Percentiles rank a stretch among this genome's conserved stretches.
These are phyloP conservation scores for Ceratosolen fusciceps DNA, from an alignment of 1,140 invertebrate genomes.

Conservation along the genomic window DNA sequence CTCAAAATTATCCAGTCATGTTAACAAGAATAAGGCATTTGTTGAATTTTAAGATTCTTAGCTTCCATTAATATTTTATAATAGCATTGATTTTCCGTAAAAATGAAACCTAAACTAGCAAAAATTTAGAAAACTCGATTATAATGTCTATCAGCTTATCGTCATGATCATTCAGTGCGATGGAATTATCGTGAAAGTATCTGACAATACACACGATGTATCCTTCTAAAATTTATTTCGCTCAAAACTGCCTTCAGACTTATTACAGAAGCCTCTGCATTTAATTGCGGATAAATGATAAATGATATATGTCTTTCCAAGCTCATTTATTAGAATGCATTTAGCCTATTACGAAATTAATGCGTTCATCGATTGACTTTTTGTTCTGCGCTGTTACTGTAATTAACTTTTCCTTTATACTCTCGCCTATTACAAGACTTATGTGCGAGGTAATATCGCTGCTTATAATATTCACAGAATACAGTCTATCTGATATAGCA, in stretches of 20 bases:
- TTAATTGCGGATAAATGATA: too few species aligned
- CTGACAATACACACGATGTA: conserved; percentile 45
- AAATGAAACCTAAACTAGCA: conserved; percentile 44
- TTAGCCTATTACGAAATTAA: conserved; percentile 19
- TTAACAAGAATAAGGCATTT: too few species aligned
- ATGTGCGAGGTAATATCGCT: conserved; percentile 21
- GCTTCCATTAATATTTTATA: not conserved
- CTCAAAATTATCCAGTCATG: too few species aligned
- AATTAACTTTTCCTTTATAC: conserved; percentile 36
- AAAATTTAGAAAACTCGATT: conserved; percentile 19
- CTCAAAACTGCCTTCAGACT: conserved; percentile 6
- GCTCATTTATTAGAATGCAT: conserved; percentile 7
- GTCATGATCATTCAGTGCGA: conserved; percentile 24
- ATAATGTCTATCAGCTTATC: conserved; percentile 27
- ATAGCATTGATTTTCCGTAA: not conserved
- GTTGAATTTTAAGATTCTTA: not conserved
- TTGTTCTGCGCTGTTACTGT: conserved; percentile 23
- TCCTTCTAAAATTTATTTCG: conserved; percentile 36
- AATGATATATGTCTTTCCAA: not conserved
- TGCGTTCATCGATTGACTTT: conserved; percentile 19
- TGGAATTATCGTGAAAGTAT: conserved; percentile 47
- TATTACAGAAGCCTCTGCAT: too few species aligned
- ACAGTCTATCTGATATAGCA: not conserved
- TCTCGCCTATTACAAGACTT: conserved; percentile 38
- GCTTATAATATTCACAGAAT: conserved; percentile 11